These are phyloP conservation scores for Carposina sasakii DNA, from an alignment of 1,140 invertebrate species.

Conservation along the genomic window DNA sequence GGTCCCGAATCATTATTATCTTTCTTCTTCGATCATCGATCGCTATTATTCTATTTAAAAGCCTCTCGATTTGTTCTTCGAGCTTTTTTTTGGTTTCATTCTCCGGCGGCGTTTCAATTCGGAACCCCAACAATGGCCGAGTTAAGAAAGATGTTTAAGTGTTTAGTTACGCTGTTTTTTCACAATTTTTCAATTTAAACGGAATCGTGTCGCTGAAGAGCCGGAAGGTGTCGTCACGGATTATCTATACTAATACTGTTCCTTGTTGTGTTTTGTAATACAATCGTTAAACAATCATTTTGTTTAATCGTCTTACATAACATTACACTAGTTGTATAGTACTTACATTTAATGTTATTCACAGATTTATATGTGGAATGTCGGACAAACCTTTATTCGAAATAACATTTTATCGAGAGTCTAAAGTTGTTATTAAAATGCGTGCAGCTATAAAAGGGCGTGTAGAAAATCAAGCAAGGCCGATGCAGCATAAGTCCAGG, in stretches of 20 bases:
- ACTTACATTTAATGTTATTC: too few relatives aligned
- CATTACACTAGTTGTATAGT: too few relatives aligned
- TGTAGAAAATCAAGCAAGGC: constrained; percentile 33
- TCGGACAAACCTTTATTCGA: too few relatives aligned
- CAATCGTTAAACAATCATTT: too few relatives aligned
- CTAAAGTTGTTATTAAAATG: constrained; percentile 32
- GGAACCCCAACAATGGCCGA: constrained; percentile 54
- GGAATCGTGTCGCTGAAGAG: constrained; percentile 56
- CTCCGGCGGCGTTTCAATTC: constrained; percentile 59
- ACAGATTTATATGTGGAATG: too few relatives aligned
- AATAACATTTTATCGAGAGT: too few relatives aligned
- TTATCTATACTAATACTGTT: constrained; percentile 54
- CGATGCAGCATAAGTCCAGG: constrained; percentile 30
- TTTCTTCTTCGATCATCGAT: constrained; percentile 68
- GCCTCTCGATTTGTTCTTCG: constrained; percentile 66
- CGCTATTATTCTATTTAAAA: constrained; percentile 71
- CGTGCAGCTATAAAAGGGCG: constrained; percentile 34
- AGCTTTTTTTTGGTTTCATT: constrained; percentile 52
- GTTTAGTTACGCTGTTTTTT: constrained; percentile 71
- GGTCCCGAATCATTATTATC: constrained; percentile 65
- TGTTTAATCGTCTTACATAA: too few relatives aligned
- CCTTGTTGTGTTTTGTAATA: constrained; percentile 17
- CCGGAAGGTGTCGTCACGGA: constrained; percentile 69
- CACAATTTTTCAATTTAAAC: constrained; percentile 68
- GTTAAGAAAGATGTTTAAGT: constrained; percentile 72